A percentile compares a stretch with the other conserved stretches of the same genome.
phyloP scores from a whole-genome alignment of 2,888 invertebrate genomes.

The Drosophila anomalata region DNA sequence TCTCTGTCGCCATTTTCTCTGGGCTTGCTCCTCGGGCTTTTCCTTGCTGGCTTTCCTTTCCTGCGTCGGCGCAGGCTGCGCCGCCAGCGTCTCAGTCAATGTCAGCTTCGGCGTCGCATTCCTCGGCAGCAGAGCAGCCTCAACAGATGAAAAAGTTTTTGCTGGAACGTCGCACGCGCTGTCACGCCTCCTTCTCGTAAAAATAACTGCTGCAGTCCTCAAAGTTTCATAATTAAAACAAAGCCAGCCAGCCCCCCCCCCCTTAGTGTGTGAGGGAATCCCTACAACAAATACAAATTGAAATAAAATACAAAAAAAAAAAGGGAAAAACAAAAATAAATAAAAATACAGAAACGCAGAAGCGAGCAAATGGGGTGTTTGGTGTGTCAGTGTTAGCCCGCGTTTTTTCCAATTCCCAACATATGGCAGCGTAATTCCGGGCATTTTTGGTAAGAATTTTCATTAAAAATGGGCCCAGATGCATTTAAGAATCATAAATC shows the following conservation, averaged over 20 bases:
- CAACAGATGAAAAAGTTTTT: slow-evolving; percentile 75
- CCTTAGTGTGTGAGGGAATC: slow-evolving; percentile 22
- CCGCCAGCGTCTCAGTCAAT: slow-evolving; percentile 32
- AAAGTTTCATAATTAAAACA: slow-evolving; percentile 50
- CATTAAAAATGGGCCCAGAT: slow-evolving; percentile 16
- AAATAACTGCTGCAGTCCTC: slow-evolving; percentile 40
- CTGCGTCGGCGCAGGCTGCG: slow-evolving; percentile 45
- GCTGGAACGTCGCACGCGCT: slow-evolving; percentile 58
- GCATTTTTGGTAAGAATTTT: slow-evolving; percentile 51
- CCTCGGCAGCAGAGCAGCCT: slow-evolving; percentile 59
- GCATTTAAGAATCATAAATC: neutral
- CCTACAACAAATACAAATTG: slow-evolving; percentile 1
- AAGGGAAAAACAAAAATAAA: neutral
- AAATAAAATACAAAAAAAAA: neutral
- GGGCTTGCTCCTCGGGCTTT: slow-evolving; percentile 32
- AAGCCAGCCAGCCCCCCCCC: neutral
- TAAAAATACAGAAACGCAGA: neutral
- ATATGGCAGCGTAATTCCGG: slow-evolving; percentile 69
- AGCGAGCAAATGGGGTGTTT: slow-evolving; percentile 1
- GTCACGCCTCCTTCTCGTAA: slow-evolving; percentile 41
- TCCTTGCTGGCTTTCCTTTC: slow-evolving; percentile 21
- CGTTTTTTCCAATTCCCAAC: slow-evolving; percentile 47
- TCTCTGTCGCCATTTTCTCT: slow-evolving; percentile 22
- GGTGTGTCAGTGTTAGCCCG: slow-evolving; percentile 39
- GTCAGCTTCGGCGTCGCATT: slow-evolving; percentile 54